Evolutionary conservation across 2,797 vertebrate genomes (phyloP).

Genomic region (Cynopterus sphinx): DNA sequence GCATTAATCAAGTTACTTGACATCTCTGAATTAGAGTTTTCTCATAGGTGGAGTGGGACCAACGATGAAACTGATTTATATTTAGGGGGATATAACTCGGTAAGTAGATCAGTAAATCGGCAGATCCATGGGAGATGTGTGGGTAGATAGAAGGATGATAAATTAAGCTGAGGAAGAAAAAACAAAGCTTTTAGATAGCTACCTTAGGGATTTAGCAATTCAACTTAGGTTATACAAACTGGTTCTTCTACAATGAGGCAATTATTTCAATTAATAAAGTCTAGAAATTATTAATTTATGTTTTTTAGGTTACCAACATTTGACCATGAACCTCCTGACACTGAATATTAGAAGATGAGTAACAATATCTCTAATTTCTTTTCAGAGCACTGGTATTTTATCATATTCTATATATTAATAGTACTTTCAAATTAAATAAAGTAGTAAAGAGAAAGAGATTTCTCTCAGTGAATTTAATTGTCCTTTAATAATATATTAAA

Average conservation of each 20-base stretch:
- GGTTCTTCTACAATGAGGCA: neutral
- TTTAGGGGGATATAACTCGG: neutral
- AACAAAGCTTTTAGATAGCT: neutral
- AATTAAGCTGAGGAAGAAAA: neutral
- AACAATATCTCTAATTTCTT: neutral
- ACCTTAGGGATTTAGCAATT: neutral
- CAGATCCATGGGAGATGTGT: neutral
- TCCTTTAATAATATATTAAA: neutral
- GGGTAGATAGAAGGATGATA: neutral
- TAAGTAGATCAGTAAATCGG: neutral
- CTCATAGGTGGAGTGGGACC: neutral
- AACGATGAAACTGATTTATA: neutral
- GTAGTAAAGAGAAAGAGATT: neutral
- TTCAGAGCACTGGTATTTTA: neutral
- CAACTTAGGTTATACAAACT: neutral
- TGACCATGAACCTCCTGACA: neutral
- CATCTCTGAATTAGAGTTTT: neutral
- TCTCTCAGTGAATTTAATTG: neutral
- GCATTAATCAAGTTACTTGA: neutral
- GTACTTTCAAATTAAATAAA: neutral
- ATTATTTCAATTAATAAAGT: neutral
- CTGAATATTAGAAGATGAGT: neutral
- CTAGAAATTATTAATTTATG: conserved; percentile 21
- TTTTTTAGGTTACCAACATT: neutral
- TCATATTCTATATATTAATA: neutral